A percentile compares a stretch with the other conserved stretches of the same genome.
Conservation (phyloP, 2,113 vertebrate genomes). For the Nesogale talazaci region DNA sequence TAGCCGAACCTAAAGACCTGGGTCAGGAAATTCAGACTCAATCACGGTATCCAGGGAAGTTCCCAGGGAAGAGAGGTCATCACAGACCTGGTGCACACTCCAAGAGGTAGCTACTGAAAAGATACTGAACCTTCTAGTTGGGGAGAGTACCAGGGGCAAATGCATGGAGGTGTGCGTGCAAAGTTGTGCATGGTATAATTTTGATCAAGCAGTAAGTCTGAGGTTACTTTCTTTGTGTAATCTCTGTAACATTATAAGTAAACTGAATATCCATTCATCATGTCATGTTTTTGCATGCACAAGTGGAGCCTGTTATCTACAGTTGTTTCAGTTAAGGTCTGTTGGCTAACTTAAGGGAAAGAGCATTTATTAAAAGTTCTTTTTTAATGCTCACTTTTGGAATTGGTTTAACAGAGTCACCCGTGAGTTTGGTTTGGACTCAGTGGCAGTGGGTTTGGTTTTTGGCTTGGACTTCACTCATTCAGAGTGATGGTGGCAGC, state of each 20-base stretch:
- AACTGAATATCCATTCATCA: neutral
- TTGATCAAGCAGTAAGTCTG: neutral
- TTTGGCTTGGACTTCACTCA: no score
- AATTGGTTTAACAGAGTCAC: no score
- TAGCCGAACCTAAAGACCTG: neutral
- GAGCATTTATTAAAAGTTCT: neutral
- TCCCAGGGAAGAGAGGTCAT: neutral
- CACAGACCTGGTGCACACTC: neutral
- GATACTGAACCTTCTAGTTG: neutral
- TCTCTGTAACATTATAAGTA: neutral
- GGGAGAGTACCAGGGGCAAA: rapidly evolving
- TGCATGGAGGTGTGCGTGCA: neutral
- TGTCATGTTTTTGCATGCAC: conserved; percentile 5
- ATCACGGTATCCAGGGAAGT: neutral
- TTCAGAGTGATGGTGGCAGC: neutral
- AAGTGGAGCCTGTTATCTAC: neutral
- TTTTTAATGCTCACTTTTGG: neutral
- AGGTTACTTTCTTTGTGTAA: neutral
- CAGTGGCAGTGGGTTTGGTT: no score
- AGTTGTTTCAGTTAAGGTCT: conserved; percentile 28
- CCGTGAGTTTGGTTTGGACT: no score
- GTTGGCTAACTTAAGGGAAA: conserved; percentile 30
- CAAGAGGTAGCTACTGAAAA: neutral
- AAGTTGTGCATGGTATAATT: neutral
- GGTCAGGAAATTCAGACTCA: neutral